Evolutionary conservation across 2,113 vertebrate species (phyloP).

Genomic region (Neolamprologus ventralis): DNA sequence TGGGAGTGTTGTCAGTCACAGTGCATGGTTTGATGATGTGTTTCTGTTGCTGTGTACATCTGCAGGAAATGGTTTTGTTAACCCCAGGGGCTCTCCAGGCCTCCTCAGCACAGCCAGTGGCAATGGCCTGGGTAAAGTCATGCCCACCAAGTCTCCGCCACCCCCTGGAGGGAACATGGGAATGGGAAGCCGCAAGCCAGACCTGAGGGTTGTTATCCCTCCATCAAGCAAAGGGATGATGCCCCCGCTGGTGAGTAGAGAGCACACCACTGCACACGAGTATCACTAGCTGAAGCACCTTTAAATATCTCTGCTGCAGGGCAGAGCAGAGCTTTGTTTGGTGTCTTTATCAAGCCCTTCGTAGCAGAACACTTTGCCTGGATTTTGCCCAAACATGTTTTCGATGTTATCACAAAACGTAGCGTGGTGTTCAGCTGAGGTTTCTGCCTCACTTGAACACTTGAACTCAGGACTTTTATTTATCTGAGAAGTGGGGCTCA

Average conservation of each 20-base stretch:
- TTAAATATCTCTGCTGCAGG: conserved; percentile 25
- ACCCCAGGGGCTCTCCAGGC: conserved; percentile 89
- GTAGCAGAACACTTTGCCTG: background rate
- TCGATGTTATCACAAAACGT: background rate
- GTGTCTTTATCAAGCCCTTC: background rate
- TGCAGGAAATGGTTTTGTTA: conserved; percentile 93
- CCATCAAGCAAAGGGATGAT: conserved; percentile 97
- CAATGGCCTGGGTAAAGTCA: conserved; percentile 90
- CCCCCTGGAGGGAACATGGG: conserved; percentile 86
- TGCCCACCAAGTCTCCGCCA: conserved; percentile 94
- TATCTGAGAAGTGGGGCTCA: background rate
- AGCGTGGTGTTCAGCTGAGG: background rate
- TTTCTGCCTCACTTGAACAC: background rate
- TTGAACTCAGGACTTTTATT: background rate
- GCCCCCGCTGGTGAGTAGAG: conserved; percentile 89
- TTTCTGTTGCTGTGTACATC: conserved; percentile 57
- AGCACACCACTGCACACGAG: conserved; percentile 23
- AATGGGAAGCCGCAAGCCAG: conserved; percentile 91
- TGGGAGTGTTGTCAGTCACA: conserved; percentile 64
- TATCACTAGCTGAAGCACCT: background rate
- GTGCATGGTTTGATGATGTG: conserved; percentile 56
- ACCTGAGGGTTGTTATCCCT: conserved; percentile 96
- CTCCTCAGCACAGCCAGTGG: conserved; percentile 81
- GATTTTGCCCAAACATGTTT: conserved; percentile 2
- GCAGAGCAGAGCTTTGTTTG: background rate